phyloP scores from a whole-genome alignment of 2,797 vertebrate species.

The Pangasius sanitwongsei region DNA sequence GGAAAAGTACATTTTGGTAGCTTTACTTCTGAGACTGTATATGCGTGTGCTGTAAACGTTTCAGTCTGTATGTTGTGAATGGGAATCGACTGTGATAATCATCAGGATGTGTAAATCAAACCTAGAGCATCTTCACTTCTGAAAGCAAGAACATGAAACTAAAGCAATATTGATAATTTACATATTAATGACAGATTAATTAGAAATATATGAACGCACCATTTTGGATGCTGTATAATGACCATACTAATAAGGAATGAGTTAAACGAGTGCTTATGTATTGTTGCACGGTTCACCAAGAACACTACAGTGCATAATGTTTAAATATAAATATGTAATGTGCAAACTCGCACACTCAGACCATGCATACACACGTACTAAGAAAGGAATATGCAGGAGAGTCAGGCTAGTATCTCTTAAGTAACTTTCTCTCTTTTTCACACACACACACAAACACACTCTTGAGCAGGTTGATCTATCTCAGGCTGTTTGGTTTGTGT shows the following conservation, averaged over 20 bases:
- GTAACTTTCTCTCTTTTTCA: not conserved
- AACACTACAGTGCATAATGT: not conserved
- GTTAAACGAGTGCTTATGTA: not conserved
- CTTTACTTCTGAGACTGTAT: not conserved
- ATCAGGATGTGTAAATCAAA: not conserved
- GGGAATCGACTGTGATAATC: not conserved
- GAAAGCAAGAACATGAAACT: not conserved
- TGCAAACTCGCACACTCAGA: not conserved
- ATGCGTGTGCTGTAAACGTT: not conserved
- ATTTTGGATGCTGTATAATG: not conserved
- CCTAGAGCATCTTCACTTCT: not conserved
- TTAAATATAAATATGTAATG: not conserved
- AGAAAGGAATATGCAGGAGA: not conserved
- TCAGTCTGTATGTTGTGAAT: not conserved
- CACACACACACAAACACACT: conserved; percentile 5
- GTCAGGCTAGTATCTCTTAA: not conserved
- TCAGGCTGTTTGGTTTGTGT: conserved; percentile 47
- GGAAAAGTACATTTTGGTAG: not conserved
- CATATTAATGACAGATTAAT: not conserved
- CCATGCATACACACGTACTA: not conserved
- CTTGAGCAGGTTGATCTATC: conserved; percentile 26
- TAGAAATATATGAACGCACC: not conserved
- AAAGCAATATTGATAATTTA: not conserved
- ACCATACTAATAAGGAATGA: not conserved
- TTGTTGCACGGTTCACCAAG: not conserved